Percentiles rank a stretch among this genome's conserved stretches.
Conservation (phyloP, 92 coral and sea anemone species). For the Meandrina meandrites region DNA sequence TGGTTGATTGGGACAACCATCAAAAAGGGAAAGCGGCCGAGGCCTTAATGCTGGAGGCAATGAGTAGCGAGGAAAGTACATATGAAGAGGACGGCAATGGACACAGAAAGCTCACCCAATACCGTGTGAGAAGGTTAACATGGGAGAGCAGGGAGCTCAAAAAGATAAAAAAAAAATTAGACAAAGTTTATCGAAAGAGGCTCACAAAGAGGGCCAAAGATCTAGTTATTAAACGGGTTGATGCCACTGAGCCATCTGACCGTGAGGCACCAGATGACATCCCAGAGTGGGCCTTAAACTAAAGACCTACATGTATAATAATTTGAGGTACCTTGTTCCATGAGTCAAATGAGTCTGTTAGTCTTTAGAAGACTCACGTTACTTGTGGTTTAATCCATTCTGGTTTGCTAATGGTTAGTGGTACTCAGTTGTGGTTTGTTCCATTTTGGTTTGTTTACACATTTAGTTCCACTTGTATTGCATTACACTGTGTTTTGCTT, state of each 20-base stretch:
- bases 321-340: too few relatives aligned
- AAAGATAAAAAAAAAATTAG: conserved; percentile 33
- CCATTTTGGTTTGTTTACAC: too few relatives aligned
- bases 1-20: conserved; percentile 22
- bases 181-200: conserved; percentile 28
- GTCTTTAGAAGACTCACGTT: too few relatives aligned
- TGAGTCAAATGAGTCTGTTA: too few relatives aligned
- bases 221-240: conserved; percentile 13
- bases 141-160: conserved; percentile 31
- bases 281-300: not conserved
- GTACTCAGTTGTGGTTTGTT: too few relatives aligned
- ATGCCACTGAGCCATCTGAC: not conserved
- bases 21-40: conserved; percentile 49
- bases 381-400: too few relatives aligned
- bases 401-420: too few relatives aligned
- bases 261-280: not conserved
- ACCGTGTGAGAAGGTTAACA: conserved; percentile 8
- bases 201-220: conserved; percentile 47
- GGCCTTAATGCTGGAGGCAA: conserved; percentile 32
- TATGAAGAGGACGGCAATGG: conserved; percentile 30
- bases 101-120: conserved; percentile 4
- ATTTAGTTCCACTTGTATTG: too few relatives aligned
- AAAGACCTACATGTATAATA: too few relatives aligned
- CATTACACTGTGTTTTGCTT: too few relatives aligned
- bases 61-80: conserved; percentile 32